These are phyloP conservation scores for Resseliella maxima DNA, from an alignment of 2,888 invertebrate genomes.

Conservation along the genomic window DNA sequence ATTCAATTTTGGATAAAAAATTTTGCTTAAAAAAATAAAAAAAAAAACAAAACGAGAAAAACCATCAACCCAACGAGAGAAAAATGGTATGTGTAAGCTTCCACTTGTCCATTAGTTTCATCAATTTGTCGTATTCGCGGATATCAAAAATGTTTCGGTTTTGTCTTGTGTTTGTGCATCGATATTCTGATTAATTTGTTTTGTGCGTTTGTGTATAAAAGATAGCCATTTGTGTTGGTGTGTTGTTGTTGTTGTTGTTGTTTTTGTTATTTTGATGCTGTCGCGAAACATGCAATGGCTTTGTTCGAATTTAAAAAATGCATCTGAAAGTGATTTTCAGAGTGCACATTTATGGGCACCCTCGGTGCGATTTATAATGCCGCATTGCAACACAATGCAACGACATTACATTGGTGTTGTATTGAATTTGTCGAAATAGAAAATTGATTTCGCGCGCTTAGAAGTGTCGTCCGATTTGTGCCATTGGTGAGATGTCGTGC, in stretches of 20 bases:
- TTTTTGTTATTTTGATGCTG: background rate
- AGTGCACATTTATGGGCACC: background rate
- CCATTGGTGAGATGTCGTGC: background rate
- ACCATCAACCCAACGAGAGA: background rate
- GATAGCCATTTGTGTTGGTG: background rate
- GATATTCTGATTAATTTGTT: too few relatives aligned
- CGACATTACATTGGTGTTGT: background rate
- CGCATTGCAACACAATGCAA: constrained; percentile 5
- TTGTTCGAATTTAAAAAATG: background rate
- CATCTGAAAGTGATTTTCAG: constrained; percentile 22
- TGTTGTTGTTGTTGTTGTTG: background rate
- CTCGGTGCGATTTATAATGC: background rate
- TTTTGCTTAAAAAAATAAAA: too few relatives aligned
- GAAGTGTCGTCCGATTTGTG: background rate
- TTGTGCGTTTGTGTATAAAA: background rate
- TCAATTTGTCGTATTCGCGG: background rate
- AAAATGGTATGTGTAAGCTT: constrained; percentile 46
- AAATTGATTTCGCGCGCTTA: constrained; percentile 16
- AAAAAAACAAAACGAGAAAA: too few relatives aligned
- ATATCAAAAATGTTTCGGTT: background rate
- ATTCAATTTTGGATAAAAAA: constrained; percentile 47
- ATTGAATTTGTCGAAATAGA: constrained; percentile 41
- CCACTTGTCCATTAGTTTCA: constrained; percentile 21
- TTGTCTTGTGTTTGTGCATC: background rate
- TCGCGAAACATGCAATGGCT: constrained; percentile 6